phyloP scores from a whole-genome alignment of 2,797 vertebrate genomes.

The Knipowitschia caucasica region DNA sequence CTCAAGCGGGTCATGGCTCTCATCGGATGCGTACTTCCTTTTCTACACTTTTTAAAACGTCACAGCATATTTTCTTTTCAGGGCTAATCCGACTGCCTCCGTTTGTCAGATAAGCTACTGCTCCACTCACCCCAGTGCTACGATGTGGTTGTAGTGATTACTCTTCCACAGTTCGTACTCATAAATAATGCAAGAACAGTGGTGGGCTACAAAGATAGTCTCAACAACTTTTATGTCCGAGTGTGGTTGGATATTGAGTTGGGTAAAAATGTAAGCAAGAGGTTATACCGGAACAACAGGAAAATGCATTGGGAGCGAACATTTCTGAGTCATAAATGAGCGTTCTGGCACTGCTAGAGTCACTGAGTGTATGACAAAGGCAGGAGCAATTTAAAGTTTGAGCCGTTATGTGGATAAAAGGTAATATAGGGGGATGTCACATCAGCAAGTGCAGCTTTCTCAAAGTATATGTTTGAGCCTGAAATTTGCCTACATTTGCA shows the following conservation, averaged over 20 bases:
- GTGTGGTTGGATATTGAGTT: constrained; percentile 8
- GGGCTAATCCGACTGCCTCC: constrained; percentile 15
- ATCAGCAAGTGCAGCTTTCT: not conserved
- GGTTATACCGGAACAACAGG: not conserved
- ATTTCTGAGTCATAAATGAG: not conserved
- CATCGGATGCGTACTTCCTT: not conserved
- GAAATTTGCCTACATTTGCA: not conserved
- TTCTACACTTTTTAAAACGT: constrained; percentile 19
- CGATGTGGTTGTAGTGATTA: constrained; percentile 2
- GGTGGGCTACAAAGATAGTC: not conserved
- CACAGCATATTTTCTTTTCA: constrained; percentile 13
- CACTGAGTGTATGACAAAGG: not conserved
- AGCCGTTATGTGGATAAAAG: not conserved
- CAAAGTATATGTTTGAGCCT: not conserved
- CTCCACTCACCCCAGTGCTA: not conserved
- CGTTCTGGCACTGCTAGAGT: not conserved
- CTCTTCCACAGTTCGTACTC: not conserved
- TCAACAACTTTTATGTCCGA: not conserved
- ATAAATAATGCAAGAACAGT: constrained; percentile 9
- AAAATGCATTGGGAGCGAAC: not conserved
- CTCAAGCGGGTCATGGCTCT: constrained; percentile 21
- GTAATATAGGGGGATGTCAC: not conserved
- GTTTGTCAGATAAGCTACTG: constrained; percentile 4
- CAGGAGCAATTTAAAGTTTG: not conserved
- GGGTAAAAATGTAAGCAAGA: not conserved